Percentiles rank a stretch among this genome's conserved stretches.
Conservation (phyloP, 2,888 invertebrate genomes). For the Axea sp. region DNA sequence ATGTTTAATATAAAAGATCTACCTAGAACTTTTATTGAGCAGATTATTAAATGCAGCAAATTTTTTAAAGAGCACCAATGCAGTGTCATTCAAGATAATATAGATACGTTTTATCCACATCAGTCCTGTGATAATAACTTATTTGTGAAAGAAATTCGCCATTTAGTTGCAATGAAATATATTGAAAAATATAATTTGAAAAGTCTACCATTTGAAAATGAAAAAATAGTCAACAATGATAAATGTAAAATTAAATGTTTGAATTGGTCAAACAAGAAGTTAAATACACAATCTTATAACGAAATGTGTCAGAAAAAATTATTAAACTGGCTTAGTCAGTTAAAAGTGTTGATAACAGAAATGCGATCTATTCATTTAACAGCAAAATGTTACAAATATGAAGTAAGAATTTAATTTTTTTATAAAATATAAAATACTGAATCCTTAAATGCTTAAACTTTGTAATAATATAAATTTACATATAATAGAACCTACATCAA, state of each 20-base stretch:
- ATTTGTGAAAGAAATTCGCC: slow-evolving; percentile 64
- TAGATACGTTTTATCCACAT: slow-evolving; percentile 83
- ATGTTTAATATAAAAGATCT: slow-evolving; percentile 83
- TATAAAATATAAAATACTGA: too few species aligned
- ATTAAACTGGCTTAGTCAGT: background rate
- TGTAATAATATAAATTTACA: too few species aligned
- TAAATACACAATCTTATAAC: slow-evolving; percentile 81
- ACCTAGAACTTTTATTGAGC: slow-evolving; percentile 83
- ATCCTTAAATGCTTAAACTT: too few species aligned
- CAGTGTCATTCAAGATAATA: slow-evolving; percentile 84
- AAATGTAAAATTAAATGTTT: slow-evolving; percentile 77
- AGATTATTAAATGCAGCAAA: slow-evolving; percentile 83
- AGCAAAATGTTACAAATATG: slow-evolving; percentile 4
- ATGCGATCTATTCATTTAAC: background rate
- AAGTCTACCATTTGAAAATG: slow-evolving; percentile 79
- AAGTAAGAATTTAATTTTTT: slow-evolving; percentile 24
- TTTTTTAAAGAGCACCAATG: slow-evolving; percentile 86
- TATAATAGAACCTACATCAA: too few species aligned
- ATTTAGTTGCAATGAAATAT: slow-evolving; percentile 80
- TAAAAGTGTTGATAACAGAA: slow-evolving; percentile 1
- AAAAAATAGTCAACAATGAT: slow-evolving; percentile 69
- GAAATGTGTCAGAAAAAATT: slow-evolving; percentile 15
- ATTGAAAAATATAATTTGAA: slow-evolving; percentile 82
- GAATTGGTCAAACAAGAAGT: slow-evolving; percentile 79
- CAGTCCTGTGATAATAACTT: slow-evolving; percentile 44